A percentile compares a stretch with the other conserved stretches of the same genome.
Conservation (phyloP, 1,140 invertebrate genomes). For the Bombus confusus region DNA sequence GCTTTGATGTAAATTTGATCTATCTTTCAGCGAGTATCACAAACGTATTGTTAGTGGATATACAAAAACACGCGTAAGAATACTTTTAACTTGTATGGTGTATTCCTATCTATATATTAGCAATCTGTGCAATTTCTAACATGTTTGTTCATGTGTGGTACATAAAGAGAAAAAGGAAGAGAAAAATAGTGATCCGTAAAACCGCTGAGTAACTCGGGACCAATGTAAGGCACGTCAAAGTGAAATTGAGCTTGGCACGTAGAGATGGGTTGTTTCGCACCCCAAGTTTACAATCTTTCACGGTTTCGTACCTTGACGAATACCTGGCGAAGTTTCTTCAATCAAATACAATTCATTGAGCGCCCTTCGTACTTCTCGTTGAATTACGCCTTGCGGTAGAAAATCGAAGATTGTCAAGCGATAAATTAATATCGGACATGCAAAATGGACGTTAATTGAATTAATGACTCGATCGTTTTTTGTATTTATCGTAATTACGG, state of each 20-base stretch:
- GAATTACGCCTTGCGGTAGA: accelerated
- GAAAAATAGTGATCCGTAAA: slow-evolving; percentile 49
- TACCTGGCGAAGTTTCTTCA: slow-evolving; percentile 7
- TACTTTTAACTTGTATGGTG: background rate
- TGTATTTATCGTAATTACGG: background rate
- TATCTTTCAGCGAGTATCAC: too few species aligned
- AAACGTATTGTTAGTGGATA: too few species aligned
- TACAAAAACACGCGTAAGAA: too few species aligned
- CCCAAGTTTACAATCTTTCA: slow-evolving; percentile 40
- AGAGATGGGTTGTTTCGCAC: slow-evolving; percentile 48
- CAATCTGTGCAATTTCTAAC: background rate
- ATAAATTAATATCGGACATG: background rate
- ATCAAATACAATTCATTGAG: slow-evolving; percentile 12
- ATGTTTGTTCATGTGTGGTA: background rate
- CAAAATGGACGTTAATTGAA: background rate
- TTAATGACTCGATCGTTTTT: background rate
- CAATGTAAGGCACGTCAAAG: slow-evolving; percentile 61
- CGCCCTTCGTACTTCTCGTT: background rate
- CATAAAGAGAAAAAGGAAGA: background rate
- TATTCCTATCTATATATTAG: background rate
- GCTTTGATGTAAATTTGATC: too few species aligned
- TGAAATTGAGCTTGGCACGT: slow-evolving; percentile 59
- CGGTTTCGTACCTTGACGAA: slow-evolving; percentile 39
- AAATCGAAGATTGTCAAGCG: background rate
- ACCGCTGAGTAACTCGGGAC: slow-evolving; percentile 55